These are phyloP conservation scores for Harpalus rubripes DNA, from an alignment of 2,888 invertebrate genomes.

Conservation along the genomic window DNA sequence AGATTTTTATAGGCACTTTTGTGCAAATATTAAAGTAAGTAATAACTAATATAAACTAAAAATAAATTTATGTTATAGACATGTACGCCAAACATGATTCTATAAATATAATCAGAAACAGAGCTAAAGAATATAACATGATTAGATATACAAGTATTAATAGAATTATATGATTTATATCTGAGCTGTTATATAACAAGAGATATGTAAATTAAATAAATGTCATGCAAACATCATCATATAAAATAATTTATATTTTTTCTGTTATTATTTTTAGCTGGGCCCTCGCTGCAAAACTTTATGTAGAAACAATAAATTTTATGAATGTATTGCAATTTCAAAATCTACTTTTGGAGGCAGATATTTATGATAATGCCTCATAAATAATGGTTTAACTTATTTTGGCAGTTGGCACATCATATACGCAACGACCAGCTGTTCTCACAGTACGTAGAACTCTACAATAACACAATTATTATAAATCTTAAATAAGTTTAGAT, in stretches of 20 bases:
- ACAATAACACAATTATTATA: not conserved
- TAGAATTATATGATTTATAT: constrained; percentile 64
- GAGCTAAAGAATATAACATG: constrained; percentile 54
- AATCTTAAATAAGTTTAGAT: no score
- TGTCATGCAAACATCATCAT: no score
- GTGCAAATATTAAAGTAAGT: not conserved
- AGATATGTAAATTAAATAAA: not conserved
- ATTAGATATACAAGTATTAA: constrained; percentile 54
- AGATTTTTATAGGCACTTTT: not conserved
- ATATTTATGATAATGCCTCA: constrained; percentile 45
- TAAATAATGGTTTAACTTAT: constrained; percentile 16
- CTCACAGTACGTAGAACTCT: no score
- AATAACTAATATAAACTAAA: constrained; percentile 43
- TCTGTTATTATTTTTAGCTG: no score
- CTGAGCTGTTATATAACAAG: constrained; percentile 58
- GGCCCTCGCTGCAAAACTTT: no score
- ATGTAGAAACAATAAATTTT: no score
- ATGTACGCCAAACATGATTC: constrained; percentile 60
- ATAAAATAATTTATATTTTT: no score
- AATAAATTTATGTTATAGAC: constrained; percentile 58
- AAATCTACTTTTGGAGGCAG: no score
- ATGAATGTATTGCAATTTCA: constrained; percentile 7
- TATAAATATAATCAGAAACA: constrained; percentile 62
- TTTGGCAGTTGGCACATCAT: constrained; percentile 26
- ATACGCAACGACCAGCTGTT: constrained; percentile 36